Base-by-base conservation (phyloP, 2,888 invertebrate genomes). In the Pyrrhosoma nymphula region DNA sequence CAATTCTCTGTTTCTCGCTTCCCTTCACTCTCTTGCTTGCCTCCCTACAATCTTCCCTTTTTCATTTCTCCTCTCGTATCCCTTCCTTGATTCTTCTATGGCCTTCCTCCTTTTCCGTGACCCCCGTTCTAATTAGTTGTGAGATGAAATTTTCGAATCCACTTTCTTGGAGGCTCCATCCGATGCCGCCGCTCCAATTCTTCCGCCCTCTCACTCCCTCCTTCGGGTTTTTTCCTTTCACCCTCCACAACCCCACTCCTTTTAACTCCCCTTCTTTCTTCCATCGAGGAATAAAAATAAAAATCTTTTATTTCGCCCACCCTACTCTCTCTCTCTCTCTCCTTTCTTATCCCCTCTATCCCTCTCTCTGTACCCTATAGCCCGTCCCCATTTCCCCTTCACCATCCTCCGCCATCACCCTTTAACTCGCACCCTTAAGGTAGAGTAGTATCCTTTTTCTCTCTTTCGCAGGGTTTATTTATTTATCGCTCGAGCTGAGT, bases 71-170 rank as follows among this genome's bases (percentile, higher is more conserved):
- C 30, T n/a, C n/a, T 35, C 35, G 35, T 39, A 39, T 39, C 91
- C 26, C 63, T 90, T n/a, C 60, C 55, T 30, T 26, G n/a, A 30
- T 56, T 56, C 60, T 91, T 20, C 47, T 69, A 6, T 91, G 39
- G 10, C 60, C 63, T 47, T 93, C 60, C 60, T 12, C 3, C 60
- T 60, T 20, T 60, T 60, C 60, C 60, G 60, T 60, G 60, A 60
- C 60, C 60, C 47, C 23, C 39, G 56, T 56, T 60, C 93, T 93
- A 93, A 93, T 93, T 93, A 69, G 69, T 93, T 47, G 69, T 35
- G 93, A 69, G 93, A 93, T 47, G 93, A 93, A 93, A 75, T 93
- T 93, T 93, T 93, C 93, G 69, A 47, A 93, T 30, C 93, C 93
- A n/a, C 60, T 93, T n/a, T 93, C 93, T 69, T 35, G 47, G 35